These are phyloP conservation scores for Nebria brevicollis DNA, from an alignment of 2,888 invertebrate genomes.

Conservation along the genomic window DNA sequence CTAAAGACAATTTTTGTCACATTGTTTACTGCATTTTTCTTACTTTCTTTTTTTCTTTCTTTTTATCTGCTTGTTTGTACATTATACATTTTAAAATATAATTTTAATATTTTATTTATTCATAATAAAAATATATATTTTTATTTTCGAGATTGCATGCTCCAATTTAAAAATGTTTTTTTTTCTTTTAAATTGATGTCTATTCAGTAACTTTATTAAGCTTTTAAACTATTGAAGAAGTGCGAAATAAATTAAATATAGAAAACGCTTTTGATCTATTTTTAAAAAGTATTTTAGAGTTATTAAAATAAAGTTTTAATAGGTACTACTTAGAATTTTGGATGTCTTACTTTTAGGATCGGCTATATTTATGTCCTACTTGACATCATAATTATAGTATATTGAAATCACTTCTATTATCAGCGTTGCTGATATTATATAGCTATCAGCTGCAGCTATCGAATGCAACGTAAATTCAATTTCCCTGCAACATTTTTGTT, in stretches of 20 bases:
- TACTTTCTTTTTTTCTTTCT: background rate
- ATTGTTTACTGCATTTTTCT: background rate
- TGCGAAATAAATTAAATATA: background rate
- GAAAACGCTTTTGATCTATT: background rate
- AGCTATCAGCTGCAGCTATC: too few species aligned
- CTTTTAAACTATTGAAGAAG: constrained; percentile 8
- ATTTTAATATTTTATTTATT: background rate
- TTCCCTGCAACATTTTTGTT: too few species aligned
- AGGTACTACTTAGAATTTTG: too few species aligned
- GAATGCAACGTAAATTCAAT: too few species aligned
- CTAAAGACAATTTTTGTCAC: constrained; percentile 24
- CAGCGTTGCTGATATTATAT: too few species aligned
- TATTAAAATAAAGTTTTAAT: too few species aligned
- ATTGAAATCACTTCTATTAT: too few species aligned
- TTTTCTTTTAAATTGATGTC: background rate
- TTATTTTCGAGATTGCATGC: background rate
- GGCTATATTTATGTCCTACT: too few species aligned
- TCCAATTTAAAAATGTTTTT: too few species aligned
- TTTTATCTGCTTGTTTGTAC: background rate
- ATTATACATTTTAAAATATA: background rate
- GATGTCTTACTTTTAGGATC: too few species aligned
- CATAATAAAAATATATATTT: constrained; percentile 12
- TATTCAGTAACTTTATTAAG: background rate
- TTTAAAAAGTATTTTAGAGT: background rate
- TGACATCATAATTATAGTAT: too few species aligned